phyloP scores from a whole-genome alignment of 2,888 invertebrate genomes.

The Nephrotoma appendiculata region DNA sequence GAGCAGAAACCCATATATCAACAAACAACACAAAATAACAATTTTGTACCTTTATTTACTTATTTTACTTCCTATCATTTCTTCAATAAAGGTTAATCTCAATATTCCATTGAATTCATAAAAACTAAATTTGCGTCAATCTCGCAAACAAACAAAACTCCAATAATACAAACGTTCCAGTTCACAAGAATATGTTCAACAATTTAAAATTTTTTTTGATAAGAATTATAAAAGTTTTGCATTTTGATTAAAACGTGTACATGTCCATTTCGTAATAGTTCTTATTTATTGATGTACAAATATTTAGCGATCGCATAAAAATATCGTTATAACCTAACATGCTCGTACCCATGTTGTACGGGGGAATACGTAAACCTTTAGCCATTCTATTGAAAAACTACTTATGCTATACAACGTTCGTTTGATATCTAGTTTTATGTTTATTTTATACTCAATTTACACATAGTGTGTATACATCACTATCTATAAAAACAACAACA shows the following conservation, averaged over 20 bases:
- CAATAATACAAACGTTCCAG: not conserved
- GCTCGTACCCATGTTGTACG: not conserved
- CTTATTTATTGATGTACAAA: not conserved
- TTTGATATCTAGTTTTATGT: not conserved
- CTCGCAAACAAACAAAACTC: not conserved
- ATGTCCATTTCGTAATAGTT: not conserved
- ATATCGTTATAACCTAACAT: not conserved
- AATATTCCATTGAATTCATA: not conserved
- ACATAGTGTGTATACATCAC: not conserved
- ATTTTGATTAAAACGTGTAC: not conserved
- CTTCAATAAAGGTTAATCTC: not conserved
- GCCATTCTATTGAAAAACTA: not conserved
- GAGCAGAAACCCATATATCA: not conserved
- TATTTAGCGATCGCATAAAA: not conserved
- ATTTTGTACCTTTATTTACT: not conserved
- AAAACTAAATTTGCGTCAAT: not conserved
- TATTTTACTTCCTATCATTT: not conserved
- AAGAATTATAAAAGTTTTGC: not conserved
- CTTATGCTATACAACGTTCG: not conserved
- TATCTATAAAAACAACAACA: not conserved
- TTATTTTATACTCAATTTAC: not conserved
- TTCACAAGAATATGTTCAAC: not conserved
- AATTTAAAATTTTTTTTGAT: not conserved
- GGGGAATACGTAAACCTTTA: not conserved
- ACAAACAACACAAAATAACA: not conserved